Evolutionary conservation across 2,113 vertebrate species (phyloP).

Genomic region (Trachemys scripta): DNA sequence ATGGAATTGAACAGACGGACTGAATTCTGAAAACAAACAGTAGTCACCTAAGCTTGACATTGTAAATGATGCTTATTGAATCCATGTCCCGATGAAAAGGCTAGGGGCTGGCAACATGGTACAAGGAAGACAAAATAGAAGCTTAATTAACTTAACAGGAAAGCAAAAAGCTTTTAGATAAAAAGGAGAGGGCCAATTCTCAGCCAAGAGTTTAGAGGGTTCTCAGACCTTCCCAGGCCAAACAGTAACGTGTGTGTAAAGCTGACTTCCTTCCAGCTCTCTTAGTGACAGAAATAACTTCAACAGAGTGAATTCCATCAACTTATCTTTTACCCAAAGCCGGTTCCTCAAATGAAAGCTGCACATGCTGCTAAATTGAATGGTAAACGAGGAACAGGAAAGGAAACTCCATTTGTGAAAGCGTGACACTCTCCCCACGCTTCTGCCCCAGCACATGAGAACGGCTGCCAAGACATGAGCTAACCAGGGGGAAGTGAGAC

Average conservation of each 20-base stretch:
- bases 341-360: slow-evolving; percentile 32
- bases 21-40: slow-evolving; percentile 44
- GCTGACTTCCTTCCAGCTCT: slow-evolving; percentile 68
- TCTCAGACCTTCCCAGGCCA: slow-evolving; percentile 67
- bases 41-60: slow-evolving; percentile 20
- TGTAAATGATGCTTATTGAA: slow-evolving; percentile 40
- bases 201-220: slow-evolving; percentile 64
- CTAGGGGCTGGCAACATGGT: slow-evolving; percentile 56
- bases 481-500: not conserved
- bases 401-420: not conserved
- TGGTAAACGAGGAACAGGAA: not conserved
- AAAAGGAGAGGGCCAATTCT: slow-evolving; percentile 60
- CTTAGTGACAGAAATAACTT: slow-evolving; percentile 71
- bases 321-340: slow-evolving; percentile 45
- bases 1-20: not conserved
- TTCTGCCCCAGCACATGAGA: not conserved
- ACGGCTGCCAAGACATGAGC: not conserved
- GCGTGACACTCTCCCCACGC: not conserved
- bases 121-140: slow-evolving; percentile 60
- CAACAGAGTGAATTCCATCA: slow-evolving; percentile 43
- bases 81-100: slow-evolving; percentile 12
- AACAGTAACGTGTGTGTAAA: slow-evolving; percentile 50
- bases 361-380: slow-evolving; percentile 17
- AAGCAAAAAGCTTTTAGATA: slow-evolving; percentile 65
- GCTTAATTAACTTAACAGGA: slow-evolving; percentile 71